Conservation (phyloP, 2,888 invertebrate genomes). For the Ennomos fuscantarius region DNA sequence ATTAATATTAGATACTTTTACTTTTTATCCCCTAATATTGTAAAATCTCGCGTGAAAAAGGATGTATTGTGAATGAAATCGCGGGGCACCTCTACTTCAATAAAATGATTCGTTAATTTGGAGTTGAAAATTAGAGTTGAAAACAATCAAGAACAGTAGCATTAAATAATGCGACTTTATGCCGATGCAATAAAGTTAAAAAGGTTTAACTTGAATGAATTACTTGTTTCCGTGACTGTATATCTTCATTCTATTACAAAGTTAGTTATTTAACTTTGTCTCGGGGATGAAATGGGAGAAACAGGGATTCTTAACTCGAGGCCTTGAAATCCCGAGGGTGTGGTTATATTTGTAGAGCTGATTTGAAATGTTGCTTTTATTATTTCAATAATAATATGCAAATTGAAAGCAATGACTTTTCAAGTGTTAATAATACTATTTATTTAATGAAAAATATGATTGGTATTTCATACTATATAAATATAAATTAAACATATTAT, state of each 20-base stretch:
- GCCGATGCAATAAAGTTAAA: slow-evolving; percentile 26
- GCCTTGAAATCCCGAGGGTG: slow-evolving; percentile 20
- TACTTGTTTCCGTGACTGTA: slow-evolving; percentile 25
- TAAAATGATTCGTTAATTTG: too few relatives aligned
- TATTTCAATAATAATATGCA: background rate
- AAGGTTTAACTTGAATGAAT: slow-evolving; percentile 21
- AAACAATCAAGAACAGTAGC: background rate
- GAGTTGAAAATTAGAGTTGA: too few relatives aligned
- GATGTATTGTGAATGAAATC: too few relatives aligned
- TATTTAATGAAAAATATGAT: too few relatives aligned
- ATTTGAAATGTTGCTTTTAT: slow-evolving; percentile 8
- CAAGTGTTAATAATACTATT: too few relatives aligned
- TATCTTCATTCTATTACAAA: slow-evolving; percentile 31
- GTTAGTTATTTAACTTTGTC: slow-evolving; percentile 38
- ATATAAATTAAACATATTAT: too few relatives aligned
- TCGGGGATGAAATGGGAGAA: slow-evolving; percentile 27
- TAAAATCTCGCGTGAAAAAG: too few relatives aligned
- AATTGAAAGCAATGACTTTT: background rate
- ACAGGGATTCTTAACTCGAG: slow-evolving; percentile 28
- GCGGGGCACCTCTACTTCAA: too few relatives aligned
- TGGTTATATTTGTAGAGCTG: slow-evolving; percentile 16
- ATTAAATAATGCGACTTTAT: slow-evolving; percentile 13
- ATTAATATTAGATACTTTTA: too few relatives aligned
- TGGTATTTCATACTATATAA: too few relatives aligned
- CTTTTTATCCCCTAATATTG: too few relatives aligned